Percentiles rank a stretch among this genome's conserved stretches.
Conservation (phyloP, 1,140 invertebrate species). For the Bombus impatiens region DNA sequence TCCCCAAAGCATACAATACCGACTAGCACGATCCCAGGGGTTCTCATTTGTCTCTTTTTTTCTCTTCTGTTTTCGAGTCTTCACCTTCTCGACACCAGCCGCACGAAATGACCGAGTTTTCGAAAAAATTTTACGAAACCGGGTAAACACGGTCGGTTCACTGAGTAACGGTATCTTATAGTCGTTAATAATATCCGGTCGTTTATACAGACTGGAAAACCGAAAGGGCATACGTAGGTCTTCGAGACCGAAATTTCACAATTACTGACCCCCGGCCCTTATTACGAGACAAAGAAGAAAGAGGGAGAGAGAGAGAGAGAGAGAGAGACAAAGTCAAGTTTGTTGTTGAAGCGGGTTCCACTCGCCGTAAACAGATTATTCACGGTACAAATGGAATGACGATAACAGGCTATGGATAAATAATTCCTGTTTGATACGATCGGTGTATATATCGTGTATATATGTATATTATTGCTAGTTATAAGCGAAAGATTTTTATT, state of each 20-base stretch:
- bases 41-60: conserved; percentile 3
- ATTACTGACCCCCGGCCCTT: background rate
- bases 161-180: conserved; percentile 29
- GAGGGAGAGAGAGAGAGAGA: too few relatives aligned
- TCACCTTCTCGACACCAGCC: too few relatives aligned
- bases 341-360: conserved; percentile 2
- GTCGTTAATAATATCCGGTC: conserved; percentile 1
- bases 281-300: background rate
- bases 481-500: background rate
- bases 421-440: background rate
- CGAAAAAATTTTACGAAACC: background rate
- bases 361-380: conserved; percentile 33
- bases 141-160: background rate
- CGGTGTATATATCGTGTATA: too few relatives aligned
- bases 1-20: conserved; percentile 53
- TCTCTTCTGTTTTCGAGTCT: background rate
- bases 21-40: conserved; percentile 23
- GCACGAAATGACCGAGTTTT: background rate
- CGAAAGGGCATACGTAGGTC: background rate
- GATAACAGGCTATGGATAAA: conserved; percentile 22
- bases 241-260: conserved; percentile 1
- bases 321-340: background rate
- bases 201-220: background rate
- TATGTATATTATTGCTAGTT: background rate
- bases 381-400: background rate